Evolutionary conservation across 2,797 vertebrate genomes (phyloP).

Genomic region (Muscicapa striata): DNA sequence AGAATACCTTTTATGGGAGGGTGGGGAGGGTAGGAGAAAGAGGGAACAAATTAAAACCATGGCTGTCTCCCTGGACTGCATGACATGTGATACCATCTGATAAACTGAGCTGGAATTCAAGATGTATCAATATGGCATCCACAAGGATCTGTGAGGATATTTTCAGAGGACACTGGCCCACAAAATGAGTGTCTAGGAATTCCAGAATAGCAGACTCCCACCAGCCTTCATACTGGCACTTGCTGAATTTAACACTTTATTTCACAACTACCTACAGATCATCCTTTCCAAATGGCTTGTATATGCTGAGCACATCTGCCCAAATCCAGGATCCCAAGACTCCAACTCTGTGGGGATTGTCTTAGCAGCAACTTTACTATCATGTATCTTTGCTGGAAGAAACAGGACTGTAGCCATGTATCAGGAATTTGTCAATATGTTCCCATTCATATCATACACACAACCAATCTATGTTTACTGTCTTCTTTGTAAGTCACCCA

Average conservation of each 20-base stretch:
- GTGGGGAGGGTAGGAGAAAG: accelerated
- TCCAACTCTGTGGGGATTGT: not conserved
- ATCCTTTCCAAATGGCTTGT: not conserved
- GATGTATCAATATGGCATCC: not conserved
- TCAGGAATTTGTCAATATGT: not conserved
- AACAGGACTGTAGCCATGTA: not conserved
- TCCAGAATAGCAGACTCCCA: constrained; percentile 11
- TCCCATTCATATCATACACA: not conserved
- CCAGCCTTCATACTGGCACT: not conserved
- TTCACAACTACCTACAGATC: not conserved
- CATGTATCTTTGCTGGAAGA: not conserved
- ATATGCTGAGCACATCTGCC: not conserved
- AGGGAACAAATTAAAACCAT: not conserved
- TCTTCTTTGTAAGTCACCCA: not conserved
- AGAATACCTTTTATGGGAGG: not conserved
- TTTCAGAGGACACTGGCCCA: not conserved
- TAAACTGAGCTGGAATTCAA: not conserved
- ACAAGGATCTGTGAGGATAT: not conserved
- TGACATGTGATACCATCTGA: not conserved
- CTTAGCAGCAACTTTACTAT: not conserved
- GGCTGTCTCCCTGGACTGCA: not conserved
- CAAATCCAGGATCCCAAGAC: not conserved
- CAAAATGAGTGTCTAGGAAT: not conserved
- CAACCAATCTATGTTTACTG: not conserved
- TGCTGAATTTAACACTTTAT: constrained; percentile 15